Base-by-base conservation (phyloP, 92 coral and sea anemone species). In the Scolanthus callimorphus region DNA sequence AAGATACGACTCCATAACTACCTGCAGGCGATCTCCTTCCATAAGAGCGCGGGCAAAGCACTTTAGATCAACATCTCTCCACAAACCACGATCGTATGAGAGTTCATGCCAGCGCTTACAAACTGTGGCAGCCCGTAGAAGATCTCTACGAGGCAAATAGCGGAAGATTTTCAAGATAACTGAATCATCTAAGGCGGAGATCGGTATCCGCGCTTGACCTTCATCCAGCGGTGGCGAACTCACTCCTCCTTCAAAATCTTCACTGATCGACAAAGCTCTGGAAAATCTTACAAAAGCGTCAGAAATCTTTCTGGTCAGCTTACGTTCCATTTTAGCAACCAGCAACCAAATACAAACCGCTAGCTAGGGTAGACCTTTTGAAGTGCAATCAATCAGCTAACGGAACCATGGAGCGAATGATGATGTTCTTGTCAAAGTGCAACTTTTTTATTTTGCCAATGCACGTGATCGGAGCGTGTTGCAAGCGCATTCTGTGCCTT, bases 61-160 rank as follows among this genome's bases (percentile, higher is more conserved):
- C 48, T 73, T 41, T 24, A 86, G 55, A 58, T 86, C 81, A 26
- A 67, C 83, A 25, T 11, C 21, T 55, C 23, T 67, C 88, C 95
- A 86, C 20, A 85, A 44, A 27, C 48, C 56, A 17, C 67, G 64
- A 80, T 85, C 78, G 31, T 26, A 64, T 0, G 87, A 74, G 11
- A 85, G 55, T 31, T 74, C 65, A 29, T 76, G 30, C 92, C 92
- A 85, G 4, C 67, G 60, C 47, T 62, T 78, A 50, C 92, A 80
- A 4, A 85, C 92, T 52, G 50, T 54, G 0, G 77, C 73, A 9
- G 72, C 79, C 12, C 70, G 37, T 9, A 73, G 25, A 23, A 85
- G 76, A 25, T 85, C 92, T 17, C 29, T n/a, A 0, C 59, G 45
- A 26, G 87, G 52, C 20, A 85, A 67, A 52, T 69, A 77, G 30